phyloP scores from a whole-genome alignment of 2,888 invertebrate genomes.

The Gibbula magus region DNA sequence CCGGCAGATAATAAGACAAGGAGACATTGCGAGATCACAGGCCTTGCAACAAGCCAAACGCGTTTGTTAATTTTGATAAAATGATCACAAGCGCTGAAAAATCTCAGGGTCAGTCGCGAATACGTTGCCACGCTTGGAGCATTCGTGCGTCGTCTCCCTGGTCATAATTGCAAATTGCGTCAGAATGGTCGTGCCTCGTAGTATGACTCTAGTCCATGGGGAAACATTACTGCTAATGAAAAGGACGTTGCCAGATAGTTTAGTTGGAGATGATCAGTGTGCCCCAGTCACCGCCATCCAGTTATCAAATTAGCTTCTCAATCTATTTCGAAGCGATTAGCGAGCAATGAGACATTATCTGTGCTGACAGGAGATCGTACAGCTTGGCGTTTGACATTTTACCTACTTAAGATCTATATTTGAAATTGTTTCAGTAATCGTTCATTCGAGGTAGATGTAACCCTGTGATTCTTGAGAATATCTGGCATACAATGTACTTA shows the following conservation, averaged over 20 bases:
- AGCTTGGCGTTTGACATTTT: too few relatives aligned
- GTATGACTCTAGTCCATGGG: constrained; percentile 21
- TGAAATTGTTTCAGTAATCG: too few relatives aligned
- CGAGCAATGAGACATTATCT: background rate
- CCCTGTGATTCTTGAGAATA: too few relatives aligned
- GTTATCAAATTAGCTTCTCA: constrained; percentile 22
- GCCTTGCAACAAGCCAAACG: background rate
- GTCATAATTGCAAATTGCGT: constrained; percentile 26
- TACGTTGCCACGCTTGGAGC: background rate
- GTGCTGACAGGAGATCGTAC: too few relatives aligned
- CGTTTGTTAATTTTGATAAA: constrained; percentile 21
- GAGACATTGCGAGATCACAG: background rate
- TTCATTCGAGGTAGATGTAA: too few relatives aligned
- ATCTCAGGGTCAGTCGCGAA: background rate
- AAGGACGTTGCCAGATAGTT: constrained; percentile 20
- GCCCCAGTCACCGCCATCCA: background rate
- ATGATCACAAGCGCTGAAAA: constrained; percentile 2
- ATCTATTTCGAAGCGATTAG: constrained; percentile 1
- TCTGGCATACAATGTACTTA: too few relatives aligned
- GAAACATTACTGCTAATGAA: constrained; percentile 31
- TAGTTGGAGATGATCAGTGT: background rate
- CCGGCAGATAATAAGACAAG: constrained; percentile 7
- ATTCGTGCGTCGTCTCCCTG: background rate
- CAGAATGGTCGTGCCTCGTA: background rate
- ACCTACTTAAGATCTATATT: too few relatives aligned